These are phyloP conservation scores for Oenanthe melanoleuca DNA, from an alignment of 2,113 vertebrate species.

Conservation along the genomic window DNA sequence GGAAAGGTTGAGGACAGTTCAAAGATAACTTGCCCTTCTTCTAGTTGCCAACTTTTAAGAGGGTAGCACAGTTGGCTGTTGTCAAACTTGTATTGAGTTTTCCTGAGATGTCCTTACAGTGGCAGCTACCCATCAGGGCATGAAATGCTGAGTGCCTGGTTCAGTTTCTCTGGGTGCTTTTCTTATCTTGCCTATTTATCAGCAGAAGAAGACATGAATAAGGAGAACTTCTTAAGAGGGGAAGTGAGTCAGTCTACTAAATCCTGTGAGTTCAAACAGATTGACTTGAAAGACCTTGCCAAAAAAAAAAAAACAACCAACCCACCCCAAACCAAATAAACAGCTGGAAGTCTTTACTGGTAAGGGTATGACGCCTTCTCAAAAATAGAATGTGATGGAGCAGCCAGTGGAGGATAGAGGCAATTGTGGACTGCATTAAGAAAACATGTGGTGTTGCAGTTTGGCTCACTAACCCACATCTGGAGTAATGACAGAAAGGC, in stretches of 20 bases:
- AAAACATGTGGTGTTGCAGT: neutral
- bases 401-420: neutral
- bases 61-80: neutral
- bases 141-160: neutral
- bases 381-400: conserved; percentile 4
- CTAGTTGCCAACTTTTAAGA: neutral
- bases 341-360: conserved; percentile 40
- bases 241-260: conserved; percentile 15
- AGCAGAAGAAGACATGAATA: conserved; percentile 25
- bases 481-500: conserved; percentile 10
- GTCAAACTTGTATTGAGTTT: neutral
- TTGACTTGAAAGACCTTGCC: conserved; percentile 5
- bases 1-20: conserved; percentile 35
- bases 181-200: conserved; percentile 1
- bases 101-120: neutral
- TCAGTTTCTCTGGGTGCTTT: neutral
- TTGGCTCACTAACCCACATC: neutral
- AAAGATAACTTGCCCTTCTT: conserved; percentile 20
- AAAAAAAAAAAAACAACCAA: neutral
- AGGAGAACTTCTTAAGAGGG: neutral
- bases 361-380: neutral
- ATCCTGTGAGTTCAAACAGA: neutral
- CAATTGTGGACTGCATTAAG: neutral
- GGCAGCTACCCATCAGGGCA: neutral
- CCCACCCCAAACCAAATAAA: neutral